These are phyloP conservation scores for Archivesica marissinica DNA, from an alignment of 1,140 invertebrate genomes.

Conservation along the genomic window DNA sequence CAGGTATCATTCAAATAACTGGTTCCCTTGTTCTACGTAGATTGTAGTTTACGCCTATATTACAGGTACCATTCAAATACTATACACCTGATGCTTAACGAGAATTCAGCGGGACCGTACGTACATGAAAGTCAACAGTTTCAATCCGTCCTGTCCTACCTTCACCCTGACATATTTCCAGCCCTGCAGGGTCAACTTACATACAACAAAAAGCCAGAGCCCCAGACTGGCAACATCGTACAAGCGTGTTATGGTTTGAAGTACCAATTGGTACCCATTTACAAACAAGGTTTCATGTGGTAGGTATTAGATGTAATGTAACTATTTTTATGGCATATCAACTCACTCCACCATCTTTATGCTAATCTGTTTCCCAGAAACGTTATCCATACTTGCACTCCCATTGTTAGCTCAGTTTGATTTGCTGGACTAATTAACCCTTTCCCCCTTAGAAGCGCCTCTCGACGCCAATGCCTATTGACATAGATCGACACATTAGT, in stretches of 20 bases:
- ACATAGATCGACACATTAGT: too few relatives aligned
- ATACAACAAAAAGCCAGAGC: not conserved
- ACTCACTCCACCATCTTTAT: too few relatives aligned
- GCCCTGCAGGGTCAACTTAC: not conserved
- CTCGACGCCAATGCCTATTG: too few relatives aligned
- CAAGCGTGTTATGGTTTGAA: not conserved
- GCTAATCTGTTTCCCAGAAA: too few relatives aligned
- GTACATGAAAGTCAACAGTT: not conserved
- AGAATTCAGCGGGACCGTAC: not conserved
- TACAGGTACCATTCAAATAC: not conserved
- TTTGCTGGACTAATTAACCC: too few relatives aligned
- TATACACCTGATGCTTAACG: slow-evolving; percentile 36
- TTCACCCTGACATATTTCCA: slow-evolving; percentile 31
- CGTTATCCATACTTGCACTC: too few relatives aligned
- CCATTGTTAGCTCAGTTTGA: too few relatives aligned
- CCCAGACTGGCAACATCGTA: not conserved
- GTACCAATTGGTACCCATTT: not conserved
- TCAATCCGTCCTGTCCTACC: not conserved
- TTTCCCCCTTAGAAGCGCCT: too few relatives aligned
- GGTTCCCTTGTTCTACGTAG: too few relatives aligned
- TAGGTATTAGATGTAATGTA: not conserved
- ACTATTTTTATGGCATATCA: not conserved
- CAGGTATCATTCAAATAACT: too few relatives aligned
- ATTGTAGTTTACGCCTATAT: too few relatives aligned
- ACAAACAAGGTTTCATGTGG: not conserved